Evolutionary conservation across 2,797 vertebrate species (phyloP).

Genomic region (Trematomus bernacchii): DNA sequence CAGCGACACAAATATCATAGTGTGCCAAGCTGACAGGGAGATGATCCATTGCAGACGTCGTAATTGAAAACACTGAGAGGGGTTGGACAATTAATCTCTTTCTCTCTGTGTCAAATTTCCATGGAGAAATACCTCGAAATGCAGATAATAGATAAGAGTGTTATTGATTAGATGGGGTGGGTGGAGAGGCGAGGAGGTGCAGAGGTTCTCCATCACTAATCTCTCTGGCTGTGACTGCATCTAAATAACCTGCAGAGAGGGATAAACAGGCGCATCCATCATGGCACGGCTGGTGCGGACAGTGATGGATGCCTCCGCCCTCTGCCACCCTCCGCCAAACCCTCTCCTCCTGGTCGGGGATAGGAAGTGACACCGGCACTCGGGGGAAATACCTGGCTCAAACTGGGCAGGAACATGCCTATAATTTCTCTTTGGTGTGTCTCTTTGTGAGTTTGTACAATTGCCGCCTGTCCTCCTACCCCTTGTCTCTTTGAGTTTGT

Average conservation of each 20-base stretch:
- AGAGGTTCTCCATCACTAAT: conserved; percentile 81
- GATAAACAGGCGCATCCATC: conserved; percentile 86
- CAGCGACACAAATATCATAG: conserved; percentile 65
- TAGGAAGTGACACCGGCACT: conserved; percentile 71
- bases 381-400: conserved; percentile 70
- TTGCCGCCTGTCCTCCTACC: conserved; percentile 43
- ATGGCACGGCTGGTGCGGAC: conserved; percentile 68
- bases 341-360: conserved; percentile 68
- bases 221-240: conserved; percentile 79
- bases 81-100: conserved; percentile 73
- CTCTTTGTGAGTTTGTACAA: conserved; percentile 27
- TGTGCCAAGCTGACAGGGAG: conserved; percentile 67
- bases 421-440: conserved; percentile 35
- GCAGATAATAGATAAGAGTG: conserved; percentile 76
- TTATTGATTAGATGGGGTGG: conserved; percentile 77
- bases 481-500: conserved; percentile 65
- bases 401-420: conserved; percentile 57
- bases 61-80: conserved; percentile 79
- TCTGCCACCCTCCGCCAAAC: conserved; percentile 52
- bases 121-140: conserved; percentile 71
- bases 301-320: conserved; percentile 80
- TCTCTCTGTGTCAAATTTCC: conserved; percentile 63
- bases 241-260: conserved; percentile 85
- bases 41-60: conserved; percentile 74
- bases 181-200: conserved; percentile 65